Percentiles rank a stretch among this genome's conserved stretches.
These are phyloP conservation scores for Augochlorella aurata DNA, from an alignment of 2,888 invertebrate species.

Conservation along the genomic window DNA sequence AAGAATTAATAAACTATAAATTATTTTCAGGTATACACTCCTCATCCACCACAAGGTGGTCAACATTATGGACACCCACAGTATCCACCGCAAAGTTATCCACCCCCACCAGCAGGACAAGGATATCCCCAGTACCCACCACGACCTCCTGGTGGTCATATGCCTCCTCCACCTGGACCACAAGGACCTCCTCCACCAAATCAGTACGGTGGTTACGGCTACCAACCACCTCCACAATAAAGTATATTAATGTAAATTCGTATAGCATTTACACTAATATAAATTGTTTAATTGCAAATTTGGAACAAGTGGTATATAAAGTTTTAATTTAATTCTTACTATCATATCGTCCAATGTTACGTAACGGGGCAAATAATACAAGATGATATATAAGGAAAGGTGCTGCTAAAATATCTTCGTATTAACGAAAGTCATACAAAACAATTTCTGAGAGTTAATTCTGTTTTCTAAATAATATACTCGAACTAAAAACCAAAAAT, in stretches of 20 bases:
- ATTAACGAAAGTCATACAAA: slow-evolving; percentile 13
- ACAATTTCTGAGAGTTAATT: background rate
- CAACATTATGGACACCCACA: slow-evolving; percentile 84
- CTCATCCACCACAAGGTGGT: slow-evolving; percentile 83
- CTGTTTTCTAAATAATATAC: slow-evolving; percentile 4
- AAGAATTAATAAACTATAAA: background rate
- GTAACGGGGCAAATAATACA: slow-evolving; percentile 42
- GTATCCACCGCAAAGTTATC: slow-evolving; percentile 84
- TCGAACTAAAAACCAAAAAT: slow-evolving; percentile 9
- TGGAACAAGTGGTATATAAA: slow-evolving; percentile 42
- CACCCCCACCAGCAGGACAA: slow-evolving; percentile 86
- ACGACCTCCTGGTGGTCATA: slow-evolving; percentile 85
- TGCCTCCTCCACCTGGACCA: slow-evolving; percentile 86
- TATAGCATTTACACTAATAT: slow-evolving; percentile 44
- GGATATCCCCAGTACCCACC: slow-evolving; percentile 86
- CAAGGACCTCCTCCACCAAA: slow-evolving; percentile 89
- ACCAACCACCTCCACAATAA: slow-evolving; percentile 90
- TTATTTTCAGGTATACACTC: slow-evolving; percentile 82
- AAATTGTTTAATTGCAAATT: slow-evolving; percentile 44
- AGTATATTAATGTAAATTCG: slow-evolving; percentile 57
- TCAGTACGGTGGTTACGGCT: slow-evolving; percentile 90
- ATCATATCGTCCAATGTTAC: slow-evolving; percentile 56
- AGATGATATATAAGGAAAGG: slow-evolving; percentile 47
- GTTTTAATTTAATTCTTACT: slow-evolving; percentile 51
- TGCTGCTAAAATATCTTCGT: slow-evolving; percentile 34